Percentiles rank a stretch among this genome's conserved stretches.
Conservation (phyloP, 2,797 vertebrate genomes). For the Lepilemur septentrionalis region DNA sequence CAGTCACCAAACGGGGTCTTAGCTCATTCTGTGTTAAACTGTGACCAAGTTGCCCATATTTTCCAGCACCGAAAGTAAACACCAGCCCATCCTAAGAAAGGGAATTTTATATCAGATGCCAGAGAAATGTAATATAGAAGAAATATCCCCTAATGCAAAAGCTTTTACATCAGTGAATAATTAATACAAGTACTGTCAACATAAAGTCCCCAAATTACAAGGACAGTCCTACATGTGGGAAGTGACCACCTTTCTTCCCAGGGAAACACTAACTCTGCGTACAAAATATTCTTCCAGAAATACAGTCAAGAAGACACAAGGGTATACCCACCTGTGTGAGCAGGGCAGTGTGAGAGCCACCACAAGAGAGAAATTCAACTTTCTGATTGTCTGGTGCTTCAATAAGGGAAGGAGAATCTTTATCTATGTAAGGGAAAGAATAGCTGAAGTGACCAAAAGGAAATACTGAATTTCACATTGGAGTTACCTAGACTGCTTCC, state of each 20-base stretch:
- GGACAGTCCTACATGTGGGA: not conserved
- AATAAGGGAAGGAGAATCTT: slow-evolving; percentile 82
- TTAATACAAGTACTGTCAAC: not conserved
- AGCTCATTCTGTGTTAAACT: slow-evolving; percentile 86
- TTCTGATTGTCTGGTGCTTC: slow-evolving; percentile 83
- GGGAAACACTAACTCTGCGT: not conserved
- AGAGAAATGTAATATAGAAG: not conserved
- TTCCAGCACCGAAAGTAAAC: slow-evolving; percentile 91
- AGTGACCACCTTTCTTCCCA: not conserved
- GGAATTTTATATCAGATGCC: slow-evolving; percentile 25
- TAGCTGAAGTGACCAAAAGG: not conserved
- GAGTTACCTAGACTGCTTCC: not conserved
- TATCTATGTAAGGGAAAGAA: slow-evolving; percentile 80
- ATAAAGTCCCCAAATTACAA: not conserved
- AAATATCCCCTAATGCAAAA: not conserved
- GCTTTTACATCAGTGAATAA: not conserved
- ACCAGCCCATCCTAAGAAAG: slow-evolving; percentile 86
- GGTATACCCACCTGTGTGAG: slow-evolving; percentile 87
- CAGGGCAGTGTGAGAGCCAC: slow-evolving; percentile 87
- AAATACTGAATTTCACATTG: not conserved
- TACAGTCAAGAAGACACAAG: not conserved
- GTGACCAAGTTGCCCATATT: slow-evolving; percentile 91
- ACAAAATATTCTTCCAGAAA: not conserved
- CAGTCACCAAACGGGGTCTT: slow-evolving; percentile 86
- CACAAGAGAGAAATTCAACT: slow-evolving; percentile 87